Evolutionary conservation across 2,113 vertebrate genomes (phyloP), one percentile per base, ranked within the genome.

Genomic region (Polyodon spathula): DNA sequence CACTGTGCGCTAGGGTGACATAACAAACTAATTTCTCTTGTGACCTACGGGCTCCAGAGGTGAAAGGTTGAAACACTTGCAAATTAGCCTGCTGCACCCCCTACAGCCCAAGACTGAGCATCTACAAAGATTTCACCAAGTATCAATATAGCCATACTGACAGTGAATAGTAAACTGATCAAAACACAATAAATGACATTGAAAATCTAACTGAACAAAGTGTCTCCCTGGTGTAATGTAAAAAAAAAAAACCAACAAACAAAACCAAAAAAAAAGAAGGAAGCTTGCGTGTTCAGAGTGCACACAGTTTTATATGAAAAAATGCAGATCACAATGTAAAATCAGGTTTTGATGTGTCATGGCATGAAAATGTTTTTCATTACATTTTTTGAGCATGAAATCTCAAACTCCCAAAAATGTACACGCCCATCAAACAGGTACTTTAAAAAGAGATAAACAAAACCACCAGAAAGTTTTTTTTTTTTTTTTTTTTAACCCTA

Each of bases 351-450:
- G 93, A 95, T 96, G 86, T 88, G 94, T 93, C 72, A 87, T 62
- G 86, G 91, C 93, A 92, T 66, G 95, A 95, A 89, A 82, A 85
- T 90, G 87, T 92, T 94, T 92, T 97, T 92, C 85, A 87, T 79
- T 88, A 86, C 86, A 96, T 97, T 96, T 96, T 94, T 97, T 77
- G 82, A 79, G 83, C 76, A 84, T 97, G 92, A 95, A 80, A 83
- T 94, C 90, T 92, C 81, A 71, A 83, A 61, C 67, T 53, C 77
- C 75, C 79, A 75, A 74, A 69, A 81, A 57, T 80, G 88, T 71
- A 90, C 92, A 89, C 94, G 88, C 95, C 95, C 92, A 90, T 67
- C 69, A 74, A 88, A 85, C 75, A 84, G 83, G 86, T 79, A 87
- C 83, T 86, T 88, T 79, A 85, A 43, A 27, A 62, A 73, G 66